Conservation (phyloP, 2,797 vertebrate genomes). For the Takifugu rubripes region DNA sequence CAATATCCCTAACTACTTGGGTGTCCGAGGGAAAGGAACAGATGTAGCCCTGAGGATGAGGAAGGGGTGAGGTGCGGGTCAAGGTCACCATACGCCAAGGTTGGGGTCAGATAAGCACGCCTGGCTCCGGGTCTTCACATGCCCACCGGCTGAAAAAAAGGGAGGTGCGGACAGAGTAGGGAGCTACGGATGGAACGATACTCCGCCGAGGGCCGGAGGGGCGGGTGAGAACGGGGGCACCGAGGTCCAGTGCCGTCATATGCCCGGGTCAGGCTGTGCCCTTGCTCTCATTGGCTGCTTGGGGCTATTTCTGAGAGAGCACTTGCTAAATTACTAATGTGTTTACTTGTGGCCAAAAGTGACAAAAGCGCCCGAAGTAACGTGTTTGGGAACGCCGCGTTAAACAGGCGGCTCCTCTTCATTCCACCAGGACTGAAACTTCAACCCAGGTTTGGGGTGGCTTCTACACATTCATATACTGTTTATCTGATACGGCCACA, state of each 20-base stretch:
- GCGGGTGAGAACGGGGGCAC: slow-evolving; percentile 53
- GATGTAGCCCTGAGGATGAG: slow-evolving; percentile 81
- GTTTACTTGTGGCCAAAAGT: slow-evolving; percentile 16
- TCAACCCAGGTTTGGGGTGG: too few species aligned
- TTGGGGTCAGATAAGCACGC: slow-evolving; percentile 84
- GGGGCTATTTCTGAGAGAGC: slow-evolving; percentile 32
- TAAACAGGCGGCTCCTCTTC: too few species aligned
- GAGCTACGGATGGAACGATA: slow-evolving; percentile 78
- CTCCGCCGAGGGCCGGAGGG: slow-evolving; percentile 66
- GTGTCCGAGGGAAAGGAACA: slow-evolving; percentile 80
- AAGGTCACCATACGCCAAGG: slow-evolving; percentile 87
- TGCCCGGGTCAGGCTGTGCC: slow-evolving; percentile 48
- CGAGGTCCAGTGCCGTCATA: slow-evolving; percentile 63
- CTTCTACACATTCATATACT: slow-evolving; percentile 29
- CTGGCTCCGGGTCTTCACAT: slow-evolving; percentile 74
- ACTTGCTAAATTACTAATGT: slow-evolving; percentile 34
- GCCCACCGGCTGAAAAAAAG: slow-evolving; percentile 73
- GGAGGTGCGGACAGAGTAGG: slow-evolving; percentile 65
- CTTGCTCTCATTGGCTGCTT: slow-evolving; percentile 33
- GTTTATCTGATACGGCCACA: slow-evolving; percentile 27
- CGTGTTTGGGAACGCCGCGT: too few species aligned
- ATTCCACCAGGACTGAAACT: too few species aligned
- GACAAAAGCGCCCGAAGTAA: neutral
- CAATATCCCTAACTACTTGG: slow-evolving; percentile 83
- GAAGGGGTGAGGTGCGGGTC: slow-evolving; percentile 80